phyloP scores from a whole-genome alignment of 2,113 vertebrate species.

The Scartelaos histophorus region DNA sequence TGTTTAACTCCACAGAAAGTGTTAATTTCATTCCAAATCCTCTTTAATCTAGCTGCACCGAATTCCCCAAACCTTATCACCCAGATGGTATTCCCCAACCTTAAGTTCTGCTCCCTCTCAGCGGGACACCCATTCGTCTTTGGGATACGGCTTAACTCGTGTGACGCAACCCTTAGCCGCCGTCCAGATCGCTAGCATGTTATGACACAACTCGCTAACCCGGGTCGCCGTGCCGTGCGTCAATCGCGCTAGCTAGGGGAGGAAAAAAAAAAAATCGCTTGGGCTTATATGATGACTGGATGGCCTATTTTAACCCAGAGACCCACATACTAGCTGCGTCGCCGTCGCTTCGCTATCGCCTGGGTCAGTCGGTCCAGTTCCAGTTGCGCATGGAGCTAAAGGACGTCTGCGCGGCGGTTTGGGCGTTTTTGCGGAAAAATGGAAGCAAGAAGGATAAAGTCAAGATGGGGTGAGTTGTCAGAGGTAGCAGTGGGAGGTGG shows the following conservation, averaged over 20 bases:
- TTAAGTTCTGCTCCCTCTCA: conserved; percentile 39
- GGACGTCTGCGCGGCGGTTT: conserved; percentile 41
- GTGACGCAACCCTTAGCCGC: conserved; percentile 51
- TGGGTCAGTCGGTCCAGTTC: conserved; percentile 28
- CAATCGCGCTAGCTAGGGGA: conserved; percentile 43
- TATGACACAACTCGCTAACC: conserved; percentile 50
- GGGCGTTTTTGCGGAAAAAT: conserved; percentile 41
- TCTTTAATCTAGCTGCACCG: conserved; percentile 33
- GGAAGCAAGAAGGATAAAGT: conserved; percentile 18
- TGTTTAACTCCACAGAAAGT: conserved; percentile 35
- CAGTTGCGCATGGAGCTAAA: conserved; percentile 48
- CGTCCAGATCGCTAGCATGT: conserved; percentile 44
- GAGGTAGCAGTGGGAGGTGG: conserved; percentile 5
- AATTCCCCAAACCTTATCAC: conserved; percentile 6
- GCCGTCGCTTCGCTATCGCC: conserved; percentile 8
- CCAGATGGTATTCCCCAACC: conserved; percentile 39
- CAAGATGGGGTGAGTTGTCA: conserved; percentile 60
- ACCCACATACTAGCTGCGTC: conserved; percentile 43
- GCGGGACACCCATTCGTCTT: conserved; percentile 29
- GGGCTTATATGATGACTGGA: conserved; percentile 55
- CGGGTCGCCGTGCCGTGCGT: conserved; percentile 30
- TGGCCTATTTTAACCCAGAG: conserved; percentile 66
- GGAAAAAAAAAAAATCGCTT: conserved; percentile 45
- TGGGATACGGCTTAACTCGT: conserved; percentile 51
- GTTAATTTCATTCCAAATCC: conserved; percentile 50